These are phyloP conservation scores for Drosophila nasuta DNA, from an alignment of 1,140 invertebrate genomes.

Conservation along the genomic window DNA sequence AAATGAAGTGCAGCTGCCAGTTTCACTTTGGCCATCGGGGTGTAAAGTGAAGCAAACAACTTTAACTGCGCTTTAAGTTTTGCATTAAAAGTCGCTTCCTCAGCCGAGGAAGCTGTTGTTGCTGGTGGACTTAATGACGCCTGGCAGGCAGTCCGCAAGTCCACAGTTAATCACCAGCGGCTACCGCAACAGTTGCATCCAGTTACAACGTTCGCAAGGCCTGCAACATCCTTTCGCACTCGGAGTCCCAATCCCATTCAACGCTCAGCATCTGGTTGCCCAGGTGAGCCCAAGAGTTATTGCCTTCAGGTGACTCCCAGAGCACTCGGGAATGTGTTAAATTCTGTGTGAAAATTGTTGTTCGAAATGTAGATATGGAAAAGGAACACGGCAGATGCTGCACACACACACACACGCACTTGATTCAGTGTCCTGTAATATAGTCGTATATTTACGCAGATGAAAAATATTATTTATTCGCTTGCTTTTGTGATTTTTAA, in stretches of 20 bases:
- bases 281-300: constrained; percentile 51
- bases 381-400: not conserved
- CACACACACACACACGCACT: not conserved
- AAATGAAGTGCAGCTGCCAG: constrained; percentile 81
- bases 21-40: constrained; percentile 49
- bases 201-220: not conserved
- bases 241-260: constrained; percentile 30
- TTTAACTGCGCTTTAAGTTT: constrained; percentile 75
- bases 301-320: constrained; percentile 34
- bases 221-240: constrained; percentile 20
- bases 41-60: constrained; percentile 52
- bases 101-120: not conserved
- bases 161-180: constrained; percentile 54
- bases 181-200: constrained; percentile 32
- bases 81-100: constrained; percentile 47
- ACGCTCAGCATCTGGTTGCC: constrained; percentile 20
- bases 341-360: constrained; percentile 57
- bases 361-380: constrained; percentile 19
- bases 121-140: constrained; percentile 46
- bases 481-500: not conserved
- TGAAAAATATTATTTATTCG: constrained; percentile 11
- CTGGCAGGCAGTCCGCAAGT: constrained; percentile 26
- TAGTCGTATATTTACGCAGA: not conserved
- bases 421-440: constrained; percentile 26
- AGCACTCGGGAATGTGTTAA: constrained; percentile 53